phyloP scores from a whole-genome alignment of 2,888 invertebrate genomes.

The Andrena minutula region DNA sequence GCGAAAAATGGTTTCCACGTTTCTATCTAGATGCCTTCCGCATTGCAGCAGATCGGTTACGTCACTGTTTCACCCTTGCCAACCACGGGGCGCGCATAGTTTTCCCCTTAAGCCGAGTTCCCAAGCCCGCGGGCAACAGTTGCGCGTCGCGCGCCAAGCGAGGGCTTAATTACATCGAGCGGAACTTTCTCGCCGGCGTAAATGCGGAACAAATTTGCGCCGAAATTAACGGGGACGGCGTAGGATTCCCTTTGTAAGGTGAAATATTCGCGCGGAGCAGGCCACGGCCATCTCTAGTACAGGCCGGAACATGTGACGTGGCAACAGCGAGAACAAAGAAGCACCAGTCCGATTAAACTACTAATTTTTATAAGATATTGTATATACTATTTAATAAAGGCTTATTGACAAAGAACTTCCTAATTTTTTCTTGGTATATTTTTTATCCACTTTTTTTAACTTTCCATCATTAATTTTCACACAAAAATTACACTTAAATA shows the following conservation, averaged over 20 bases:
- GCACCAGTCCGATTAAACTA: too few species aligned
- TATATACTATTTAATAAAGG: too few species aligned
- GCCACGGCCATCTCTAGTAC: too few species aligned
- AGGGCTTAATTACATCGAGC: slow-evolving; percentile 34
- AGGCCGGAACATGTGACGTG: too few species aligned
- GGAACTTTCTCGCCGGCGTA: slow-evolving; percentile 23
- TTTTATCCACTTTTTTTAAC: too few species aligned
- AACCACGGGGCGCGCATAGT: slow-evolving; percentile 35
- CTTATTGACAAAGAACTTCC: too few species aligned
- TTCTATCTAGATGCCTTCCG: slow-evolving; percentile 46
- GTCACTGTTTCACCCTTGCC: slow-evolving; percentile 65
- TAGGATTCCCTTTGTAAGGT: background rate
- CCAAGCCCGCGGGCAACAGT: slow-evolving; percentile 39
- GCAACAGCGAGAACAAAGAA: too few species aligned
- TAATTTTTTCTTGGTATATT: too few species aligned
- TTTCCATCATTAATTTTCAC: too few species aligned
- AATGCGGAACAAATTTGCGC: slow-evolving; percentile 16
- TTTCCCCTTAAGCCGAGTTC: slow-evolving; percentile 44
- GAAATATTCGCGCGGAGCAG: background rate
- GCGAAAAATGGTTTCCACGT: slow-evolving; percentile 34
- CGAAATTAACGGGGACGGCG: slow-evolving; percentile 27
- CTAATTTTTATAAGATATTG: too few species aligned
- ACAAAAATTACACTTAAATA: too few species aligned
- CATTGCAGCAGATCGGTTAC: slow-evolving; percentile 70
- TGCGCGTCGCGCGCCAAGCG: slow-evolving; percentile 3